Evolutionary conservation across 2,888 invertebrate genomes (phyloP).

Genomic region (Euproctis similis): DNA sequence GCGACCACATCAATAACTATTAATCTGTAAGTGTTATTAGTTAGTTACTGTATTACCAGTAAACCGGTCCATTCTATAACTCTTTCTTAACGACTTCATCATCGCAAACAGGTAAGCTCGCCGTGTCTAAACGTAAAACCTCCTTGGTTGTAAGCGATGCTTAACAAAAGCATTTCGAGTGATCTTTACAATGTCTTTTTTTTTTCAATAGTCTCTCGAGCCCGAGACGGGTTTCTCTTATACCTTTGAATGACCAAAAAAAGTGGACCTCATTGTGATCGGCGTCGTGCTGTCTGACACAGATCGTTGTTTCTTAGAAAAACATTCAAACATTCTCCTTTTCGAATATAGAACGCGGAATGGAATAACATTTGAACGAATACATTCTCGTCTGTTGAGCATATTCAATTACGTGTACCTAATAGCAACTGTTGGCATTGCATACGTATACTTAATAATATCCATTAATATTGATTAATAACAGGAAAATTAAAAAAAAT

Average conservation of each 20-base stretch:
- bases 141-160: slow-evolving; percentile 46
- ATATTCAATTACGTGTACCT: no score
- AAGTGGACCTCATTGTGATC: slow-evolving; percentile 56
- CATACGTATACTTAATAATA: no score
- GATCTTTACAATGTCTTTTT: slow-evolving; percentile 43
- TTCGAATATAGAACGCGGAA: slow-evolving; percentile 17
- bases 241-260: slow-evolving; percentile 50
- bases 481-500: no score
- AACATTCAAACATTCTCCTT: slow-evolving; percentile 26
- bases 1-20: slow-evolving; percentile 10
- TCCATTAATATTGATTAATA: no score
- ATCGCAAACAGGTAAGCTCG: slow-evolving; percentile 39
- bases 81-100: slow-evolving; percentile 44
- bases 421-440: no score
- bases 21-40: slow-evolving; percentile 12
- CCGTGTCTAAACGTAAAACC: slow-evolving; percentile 47
- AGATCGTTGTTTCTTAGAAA: slow-evolving; percentile 58
- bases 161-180: slow-evolving; percentile 49
- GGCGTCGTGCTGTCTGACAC: slow-evolving; percentile 70
- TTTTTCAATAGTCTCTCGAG: slow-evolving; percentile 51
- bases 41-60: slow-evolving; percentile 11
- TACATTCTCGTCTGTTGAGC: no score
- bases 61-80: slow-evolving; percentile 30
- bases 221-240: slow-evolving; percentile 47
- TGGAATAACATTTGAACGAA: slow-evolving; percentile 9